phyloP scores from a whole-genome alignment of 2,797 vertebrate genomes.

The Furcifer pardalis region DNA sequence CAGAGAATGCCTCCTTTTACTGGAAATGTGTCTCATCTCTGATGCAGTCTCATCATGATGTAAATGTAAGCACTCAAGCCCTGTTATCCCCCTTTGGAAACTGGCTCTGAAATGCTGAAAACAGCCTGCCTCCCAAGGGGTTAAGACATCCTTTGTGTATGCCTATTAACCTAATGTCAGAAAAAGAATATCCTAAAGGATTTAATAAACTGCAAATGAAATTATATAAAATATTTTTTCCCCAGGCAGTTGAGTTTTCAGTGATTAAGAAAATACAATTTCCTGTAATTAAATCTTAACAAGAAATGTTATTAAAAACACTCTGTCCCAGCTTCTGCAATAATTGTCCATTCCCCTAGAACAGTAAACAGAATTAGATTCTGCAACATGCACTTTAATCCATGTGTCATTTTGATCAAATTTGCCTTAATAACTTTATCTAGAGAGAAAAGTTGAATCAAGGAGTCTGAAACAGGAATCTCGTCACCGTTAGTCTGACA shows the following conservation, averaged over 20 bases:
- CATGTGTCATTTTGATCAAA: slow-evolving; percentile 81
- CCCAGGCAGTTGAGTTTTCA: slow-evolving; percentile 81
- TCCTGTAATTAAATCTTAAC: slow-evolving; percentile 86
- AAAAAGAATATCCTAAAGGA: slow-evolving; percentile 79
- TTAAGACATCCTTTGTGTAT: slow-evolving; percentile 76
- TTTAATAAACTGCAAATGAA: slow-evolving; percentile 82
- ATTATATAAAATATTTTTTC: slow-evolving; percentile 76
- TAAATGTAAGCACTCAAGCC: neutral
- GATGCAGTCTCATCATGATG: neutral
- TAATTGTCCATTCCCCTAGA: slow-evolving; percentile 81
- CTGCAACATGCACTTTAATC: slow-evolving; percentile 76
- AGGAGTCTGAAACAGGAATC: slow-evolving; percentile 48
- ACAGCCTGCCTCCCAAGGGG: slow-evolving; percentile 59
- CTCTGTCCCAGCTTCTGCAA: slow-evolving; percentile 80
- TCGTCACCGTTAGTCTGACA: neutral
- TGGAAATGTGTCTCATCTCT: neutral
- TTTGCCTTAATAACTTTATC: slow-evolving; percentile 81
- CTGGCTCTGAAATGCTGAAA: slow-evolving; percentile 39
- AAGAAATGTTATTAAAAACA: slow-evolving; percentile 85
- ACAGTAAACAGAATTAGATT: slow-evolving; percentile 83
- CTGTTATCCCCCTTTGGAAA: neutral
- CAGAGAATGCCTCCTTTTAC: neutral
- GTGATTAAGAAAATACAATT: slow-evolving; percentile 86
- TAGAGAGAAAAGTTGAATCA: slow-evolving; percentile 63
- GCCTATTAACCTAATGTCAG: slow-evolving; percentile 74